Evolutionary conservation across 1,140 invertebrate species (phyloP).

Genomic region (Zaprionus ghesquierei): DNA sequence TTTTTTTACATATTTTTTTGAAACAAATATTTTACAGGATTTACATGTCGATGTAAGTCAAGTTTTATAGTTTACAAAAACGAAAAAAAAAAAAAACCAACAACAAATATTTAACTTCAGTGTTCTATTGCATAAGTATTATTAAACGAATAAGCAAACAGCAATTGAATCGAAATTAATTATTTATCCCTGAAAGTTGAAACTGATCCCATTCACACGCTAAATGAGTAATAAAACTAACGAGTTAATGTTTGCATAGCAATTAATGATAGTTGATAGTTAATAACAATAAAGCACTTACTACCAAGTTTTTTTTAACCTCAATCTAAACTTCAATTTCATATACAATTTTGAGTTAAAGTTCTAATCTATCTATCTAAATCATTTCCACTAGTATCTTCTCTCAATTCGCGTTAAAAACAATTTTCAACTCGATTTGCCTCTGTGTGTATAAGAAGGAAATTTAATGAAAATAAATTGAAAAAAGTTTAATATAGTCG

Average conservation of each 20-base stretch:
- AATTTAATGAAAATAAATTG: background rate
- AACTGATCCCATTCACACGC: conserved; percentile 6
- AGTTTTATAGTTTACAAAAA: conserved; percentile 71
- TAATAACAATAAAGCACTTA: conserved; percentile 9
- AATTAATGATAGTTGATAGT: conserved; percentile 12
- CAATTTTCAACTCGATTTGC: too few relatives aligned
- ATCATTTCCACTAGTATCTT: background rate
- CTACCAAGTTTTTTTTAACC: background rate
- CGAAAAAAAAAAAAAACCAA: conserved; percentile 21
- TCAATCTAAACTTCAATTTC: conserved; percentile 1
- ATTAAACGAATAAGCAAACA: conserved; percentile 1
- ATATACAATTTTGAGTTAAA: background rate
- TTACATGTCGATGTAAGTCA: conserved; percentile 86
- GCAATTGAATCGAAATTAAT: conserved; percentile 12
- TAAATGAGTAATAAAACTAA: background rate
- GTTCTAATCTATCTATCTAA: background rate
- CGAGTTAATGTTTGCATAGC: conserved; percentile 10
- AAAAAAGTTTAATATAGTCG: background rate
- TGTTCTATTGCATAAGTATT: conserved; percentile 44
- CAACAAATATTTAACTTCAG: conserved; percentile 40
- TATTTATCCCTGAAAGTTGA: conserved; percentile 8
- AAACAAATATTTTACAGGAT: conserved; percentile 84
- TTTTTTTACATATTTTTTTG: conserved; percentile 75
- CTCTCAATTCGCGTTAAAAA: background rate
- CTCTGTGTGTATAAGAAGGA: too few relatives aligned